Base-by-base conservation (phyloP, 2,113 vertebrate species). In the Alosa alosa region DNA sequence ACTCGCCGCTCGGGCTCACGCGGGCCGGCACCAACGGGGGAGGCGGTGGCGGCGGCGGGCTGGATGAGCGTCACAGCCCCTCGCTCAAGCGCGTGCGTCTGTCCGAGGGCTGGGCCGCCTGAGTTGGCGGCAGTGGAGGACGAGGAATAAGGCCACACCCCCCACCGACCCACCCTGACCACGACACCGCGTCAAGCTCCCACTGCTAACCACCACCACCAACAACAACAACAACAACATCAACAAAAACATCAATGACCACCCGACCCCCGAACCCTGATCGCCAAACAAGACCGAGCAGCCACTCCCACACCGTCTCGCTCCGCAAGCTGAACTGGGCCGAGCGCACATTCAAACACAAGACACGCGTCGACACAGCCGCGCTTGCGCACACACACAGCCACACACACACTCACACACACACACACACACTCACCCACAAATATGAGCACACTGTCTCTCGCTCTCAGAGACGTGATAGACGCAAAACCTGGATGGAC, bases 61-160 rank as follows among this genome's bases (percentile, higher is more conserved):
- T 97, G 95, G 97, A 99, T 90, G 97, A 98, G 96, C 97, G 96
- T 91, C 97, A 99, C 96, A 99, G 97, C 92, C 97, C 98, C 86
- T 99, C 98, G 93, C 96, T 99, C 95, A 99, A 99, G 94, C 97
- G 97, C 91, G 97, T 99, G 96, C 95, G 98, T 91, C 97, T 99
- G 90, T 99, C 98, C 90, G 98, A 99, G 94, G 97, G 98, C 95
- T 99, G 98, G 97, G 97, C 98, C 1, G 99, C 98, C 98, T 99
- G 98, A 99, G 99, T 13, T 1, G 31, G 68, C 11, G 31, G 6
- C 20, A 25, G 60, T 3, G 72, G 72, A 36, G 72, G 13, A 36
- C 1, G 72, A 17, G 13, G 25, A 17, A 10, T 9, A 11, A n/a
- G 64, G 10, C 41, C 41, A 4, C 81, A 31, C 20, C 86, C 83